Conservation (phyloP, 2,797 vertebrate genomes). For the Tokudaia tokunoshimensis region DNA sequence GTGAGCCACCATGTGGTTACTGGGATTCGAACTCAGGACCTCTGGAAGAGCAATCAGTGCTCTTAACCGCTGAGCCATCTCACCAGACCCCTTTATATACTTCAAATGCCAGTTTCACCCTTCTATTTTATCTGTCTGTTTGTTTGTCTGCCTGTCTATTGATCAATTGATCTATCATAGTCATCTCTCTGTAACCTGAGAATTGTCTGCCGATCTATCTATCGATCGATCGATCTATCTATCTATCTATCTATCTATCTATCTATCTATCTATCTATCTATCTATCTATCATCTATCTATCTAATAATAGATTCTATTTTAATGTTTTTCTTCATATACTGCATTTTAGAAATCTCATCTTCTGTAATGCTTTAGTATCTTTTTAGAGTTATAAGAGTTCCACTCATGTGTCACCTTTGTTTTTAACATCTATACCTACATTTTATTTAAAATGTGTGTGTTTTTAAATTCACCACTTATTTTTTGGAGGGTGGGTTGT, state of each 20-base stretch:
- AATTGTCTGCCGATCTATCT: not conserved
- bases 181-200: not conserved
- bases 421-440: not conserved
- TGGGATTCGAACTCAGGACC: too few relatives aligned
- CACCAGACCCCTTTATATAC: not conserved
- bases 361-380: not conserved
- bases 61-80: too few relatives aligned
- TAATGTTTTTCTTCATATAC: not conserved
- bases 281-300: not conserved
- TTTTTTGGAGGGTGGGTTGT: too few relatives aligned
- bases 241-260: not conserved
- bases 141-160: not conserved
- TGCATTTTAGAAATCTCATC: not conserved
- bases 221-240: not conserved
- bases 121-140: not conserved
- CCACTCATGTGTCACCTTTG: not conserved
- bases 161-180: not conserved
- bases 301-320: not conserved
- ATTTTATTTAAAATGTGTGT: not conserved
- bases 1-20: too few relatives aligned
- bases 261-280: not conserved
- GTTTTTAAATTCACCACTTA: not conserved
- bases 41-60: too few relatives aligned
- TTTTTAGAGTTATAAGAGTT: not conserved
- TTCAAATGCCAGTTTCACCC: not conserved